Percentiles rank a stretch among this genome's conserved stretches.
phyloP scores from a whole-genome alignment of 92 coral and sea anemone genomes.

The Parazoanthus darwini region DNA sequence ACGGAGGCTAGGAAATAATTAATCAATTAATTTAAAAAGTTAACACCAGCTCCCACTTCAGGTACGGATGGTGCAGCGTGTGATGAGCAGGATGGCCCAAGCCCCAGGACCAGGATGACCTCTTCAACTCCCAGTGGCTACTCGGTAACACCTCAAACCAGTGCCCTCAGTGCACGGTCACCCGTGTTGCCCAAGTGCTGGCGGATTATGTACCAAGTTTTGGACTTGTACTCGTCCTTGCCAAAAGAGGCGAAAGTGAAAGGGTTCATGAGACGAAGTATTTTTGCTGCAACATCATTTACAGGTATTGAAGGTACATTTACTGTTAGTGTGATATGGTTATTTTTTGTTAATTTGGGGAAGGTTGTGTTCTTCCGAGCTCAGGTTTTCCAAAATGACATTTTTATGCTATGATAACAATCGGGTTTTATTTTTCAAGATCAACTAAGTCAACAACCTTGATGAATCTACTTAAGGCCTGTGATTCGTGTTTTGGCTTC shows the following conservation, averaged over 20 bases:
- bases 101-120: neutral
- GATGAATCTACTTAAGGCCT: too few relatives aligned
- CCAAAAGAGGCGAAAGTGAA: conserved; percentile 84
- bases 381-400: too few relatives aligned
- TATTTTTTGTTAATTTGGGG: neutral
- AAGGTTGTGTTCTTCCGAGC: too few relatives aligned
- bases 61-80: conserved; percentile 2
- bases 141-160: conserved; percentile 26
- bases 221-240: conserved; percentile 90
- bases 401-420: too few relatives aligned
- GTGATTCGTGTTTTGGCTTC: too few relatives aligned
- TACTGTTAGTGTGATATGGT: neutral
- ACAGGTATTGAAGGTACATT: conserved; percentile 13
- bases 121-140: conserved; percentile 34
- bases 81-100: conserved; percentile 18
- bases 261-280: conserved; percentile 57
- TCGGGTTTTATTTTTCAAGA: too few relatives aligned
- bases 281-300: conserved; percentile 27
- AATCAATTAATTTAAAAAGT: neutral
- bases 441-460: too few relatives aligned
- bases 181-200: conserved; percentile 71
- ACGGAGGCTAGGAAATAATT: too few relatives aligned
- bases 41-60: neutral
- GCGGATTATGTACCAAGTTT: conserved; percentile 94
- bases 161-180: conserved; percentile 26